Evolutionary conservation across 2,888 invertebrate species (phyloP), one percentile per base, ranked within the genome.

Genomic region (Cephonodes hylas): DNA sequence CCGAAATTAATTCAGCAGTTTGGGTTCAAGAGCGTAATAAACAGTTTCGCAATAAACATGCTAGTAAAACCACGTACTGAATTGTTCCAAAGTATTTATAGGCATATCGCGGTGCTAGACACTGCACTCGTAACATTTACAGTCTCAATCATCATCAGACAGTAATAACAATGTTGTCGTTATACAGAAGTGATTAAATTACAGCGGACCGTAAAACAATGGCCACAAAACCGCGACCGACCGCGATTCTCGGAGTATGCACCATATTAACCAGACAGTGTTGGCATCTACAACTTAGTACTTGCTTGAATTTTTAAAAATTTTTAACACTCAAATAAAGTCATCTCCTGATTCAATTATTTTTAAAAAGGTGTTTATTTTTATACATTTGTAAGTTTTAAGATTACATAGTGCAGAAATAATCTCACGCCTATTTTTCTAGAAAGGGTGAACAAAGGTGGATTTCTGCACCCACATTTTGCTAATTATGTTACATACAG

Each of bases 121-220:
- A n/a, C n/a, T 53, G 53, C 53, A 53, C 18, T 18, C 31, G 53
- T 31, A 31, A 38, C 42, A 27, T 34, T 20, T 45, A 45, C 45
- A 1, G 48, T 58, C 66, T 72, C 71, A 74, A 76, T 80, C 75
- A 67, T 69, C 38, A 58, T 22, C 72, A 70, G 69, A 72, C 70
- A 64, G 65, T 71, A 69, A 76, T 79, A 74, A 79, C 80, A 79
- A 79, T 77, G 79, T 80, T 71, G 75, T 75, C 73, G 71, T 66
- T 58, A 38, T 58, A 58, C 72, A 72, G 76, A 72, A 79, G 77
- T 79, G 80, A 82, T 80, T 81, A 82, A 79, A 79, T 81, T 83
- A 79, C 80, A 73, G 63, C 60, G 64, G 74, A 61, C 72, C 78
- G 74, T 81, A 80, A 82, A 83, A 81, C 77, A 81, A 80, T 80